Evolutionary conservation across 2,888 invertebrate genomes (phyloP).

Genomic region (Agrypnus murinus): DNA sequence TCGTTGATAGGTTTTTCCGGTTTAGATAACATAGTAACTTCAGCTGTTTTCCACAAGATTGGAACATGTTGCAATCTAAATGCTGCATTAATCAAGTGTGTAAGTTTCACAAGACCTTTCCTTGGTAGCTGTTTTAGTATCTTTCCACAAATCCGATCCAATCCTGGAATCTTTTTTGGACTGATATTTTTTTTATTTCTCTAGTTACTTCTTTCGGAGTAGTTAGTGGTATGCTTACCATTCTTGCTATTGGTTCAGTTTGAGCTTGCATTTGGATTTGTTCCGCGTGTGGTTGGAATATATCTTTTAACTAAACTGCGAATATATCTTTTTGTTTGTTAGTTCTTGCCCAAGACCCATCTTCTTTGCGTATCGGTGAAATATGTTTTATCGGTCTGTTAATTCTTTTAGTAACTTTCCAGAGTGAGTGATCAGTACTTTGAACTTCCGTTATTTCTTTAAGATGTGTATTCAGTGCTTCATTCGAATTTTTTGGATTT

Average conservation of each 20-base stretch:
- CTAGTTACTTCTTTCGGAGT: background rate
- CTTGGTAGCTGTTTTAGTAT: slow-evolving; percentile 11
- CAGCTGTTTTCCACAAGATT: slow-evolving; percentile 20
- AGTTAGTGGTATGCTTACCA: slow-evolving; percentile 11
- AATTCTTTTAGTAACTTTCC: slow-evolving; percentile 32
- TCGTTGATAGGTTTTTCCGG: slow-evolving; percentile 26
- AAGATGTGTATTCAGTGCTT: slow-evolving; percentile 26
- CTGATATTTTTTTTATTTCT: too few relatives aligned
- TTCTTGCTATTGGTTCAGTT: slow-evolving; percentile 16
- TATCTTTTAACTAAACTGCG: slow-evolving; percentile 27
- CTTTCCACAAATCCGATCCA: background rate
- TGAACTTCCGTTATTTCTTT: slow-evolving; percentile 30
- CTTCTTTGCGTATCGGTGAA: slow-evolving; percentile 27
- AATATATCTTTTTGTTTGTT: slow-evolving; percentile 31
- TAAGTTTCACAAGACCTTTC: too few relatives aligned
- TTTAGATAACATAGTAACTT: slow-evolving; percentile 20
- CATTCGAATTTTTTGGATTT: too few relatives aligned
- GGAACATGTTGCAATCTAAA: slow-evolving; percentile 15
- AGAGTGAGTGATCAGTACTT: slow-evolving; percentile 21
- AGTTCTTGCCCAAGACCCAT: slow-evolving; percentile 26
- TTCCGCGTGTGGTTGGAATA: slow-evolving; percentile 29
- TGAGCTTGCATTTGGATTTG: slow-evolving; percentile 8
- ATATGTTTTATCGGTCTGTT: slow-evolving; percentile 26
- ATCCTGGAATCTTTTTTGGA: too few relatives aligned
- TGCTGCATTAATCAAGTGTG: slow-evolving; percentile 21